Evolutionary conservation across 2,113 vertebrate genomes (phyloP).

Genomic region (Sylvia atricapilla): DNA sequence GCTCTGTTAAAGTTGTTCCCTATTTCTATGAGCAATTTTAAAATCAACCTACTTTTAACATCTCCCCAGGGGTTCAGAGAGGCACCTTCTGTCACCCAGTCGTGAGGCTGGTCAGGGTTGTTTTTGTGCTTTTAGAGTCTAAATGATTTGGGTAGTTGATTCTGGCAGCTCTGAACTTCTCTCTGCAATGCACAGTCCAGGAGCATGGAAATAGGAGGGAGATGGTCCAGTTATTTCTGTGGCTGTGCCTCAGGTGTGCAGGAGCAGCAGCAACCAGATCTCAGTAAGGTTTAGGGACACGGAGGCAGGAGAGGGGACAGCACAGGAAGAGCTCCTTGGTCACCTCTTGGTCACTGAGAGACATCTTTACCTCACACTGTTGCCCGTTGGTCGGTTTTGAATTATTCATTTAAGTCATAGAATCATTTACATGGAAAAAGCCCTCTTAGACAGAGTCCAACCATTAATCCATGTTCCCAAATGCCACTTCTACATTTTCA

Average conservation of each 20-base stretch:
- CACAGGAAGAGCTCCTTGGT: not conserved
- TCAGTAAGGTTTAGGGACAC: not conserved
- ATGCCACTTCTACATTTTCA: not conserved
- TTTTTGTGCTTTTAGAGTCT: not conserved
- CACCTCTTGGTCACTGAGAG: not conserved
- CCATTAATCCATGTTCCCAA: not conserved
- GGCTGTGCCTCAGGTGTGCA: not conserved
- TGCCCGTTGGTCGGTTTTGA: not conserved
- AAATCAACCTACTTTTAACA: not conserved
- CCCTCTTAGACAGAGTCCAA: not conserved
- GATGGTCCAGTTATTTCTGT: not conserved
- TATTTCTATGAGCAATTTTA: not conserved
- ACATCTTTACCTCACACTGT: rapidly evolving
- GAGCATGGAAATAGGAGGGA: not conserved
- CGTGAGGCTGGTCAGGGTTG: not conserved
- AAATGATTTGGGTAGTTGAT: not conserved
- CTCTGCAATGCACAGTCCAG: not conserved
- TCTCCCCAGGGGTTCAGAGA: not conserved
- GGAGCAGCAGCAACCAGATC: not conserved
- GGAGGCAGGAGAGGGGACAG: not conserved
- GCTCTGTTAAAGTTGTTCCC: not conserved
- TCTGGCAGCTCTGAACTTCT: not conserved
- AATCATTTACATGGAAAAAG: not conserved
- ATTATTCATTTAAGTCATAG: not conserved
- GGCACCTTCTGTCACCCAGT: not conserved